phyloP scores from a whole-genome alignment of 2,888 invertebrate species.

The Homarus gammarus region DNA sequence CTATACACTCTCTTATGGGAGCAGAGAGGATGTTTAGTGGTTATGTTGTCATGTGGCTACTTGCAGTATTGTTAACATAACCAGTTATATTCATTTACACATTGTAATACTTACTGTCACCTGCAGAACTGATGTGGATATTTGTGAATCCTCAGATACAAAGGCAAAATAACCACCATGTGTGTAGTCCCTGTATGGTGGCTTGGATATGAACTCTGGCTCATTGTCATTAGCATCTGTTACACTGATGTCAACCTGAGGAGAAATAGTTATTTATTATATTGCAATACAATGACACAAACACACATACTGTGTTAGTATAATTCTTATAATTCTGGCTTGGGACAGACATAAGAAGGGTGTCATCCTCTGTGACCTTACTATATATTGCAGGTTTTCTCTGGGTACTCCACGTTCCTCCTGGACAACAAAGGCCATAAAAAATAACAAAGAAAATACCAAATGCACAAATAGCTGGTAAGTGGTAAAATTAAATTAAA shows the following conservation, averaged over 20 bases:
- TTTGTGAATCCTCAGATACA: slow-evolving; percentile 85
- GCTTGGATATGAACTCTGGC: slow-evolving; percentile 89
- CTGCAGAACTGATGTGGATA: slow-evolving; percentile 88
- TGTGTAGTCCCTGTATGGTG: slow-evolving; percentile 82
- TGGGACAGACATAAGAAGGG: background rate
- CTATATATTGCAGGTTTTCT: no score
- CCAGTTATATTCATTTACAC: background rate
- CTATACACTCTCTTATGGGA: no score
- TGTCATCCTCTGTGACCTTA: background rate
- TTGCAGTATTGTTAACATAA: no score
- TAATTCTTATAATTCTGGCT: no score
- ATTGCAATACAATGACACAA: background rate
- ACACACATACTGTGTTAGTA: no score
- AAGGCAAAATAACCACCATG: slow-evolving; percentile 88
- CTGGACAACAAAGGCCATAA: no score
- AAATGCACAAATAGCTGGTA: no score
- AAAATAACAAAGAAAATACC: no score
- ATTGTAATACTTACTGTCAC: slow-evolving; percentile 83
- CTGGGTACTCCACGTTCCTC: no score
- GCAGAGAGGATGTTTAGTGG: no score
- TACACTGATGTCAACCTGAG: slow-evolving; percentile 84
- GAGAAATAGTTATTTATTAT: background rate
- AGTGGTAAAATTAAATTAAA: no score
- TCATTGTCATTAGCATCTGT: slow-evolving; percentile 92
- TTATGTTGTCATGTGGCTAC: no score